Evolutionary conservation across 1,140 invertebrate genomes (phyloP).

Genomic region (Cryptotermes secundus): DNA sequence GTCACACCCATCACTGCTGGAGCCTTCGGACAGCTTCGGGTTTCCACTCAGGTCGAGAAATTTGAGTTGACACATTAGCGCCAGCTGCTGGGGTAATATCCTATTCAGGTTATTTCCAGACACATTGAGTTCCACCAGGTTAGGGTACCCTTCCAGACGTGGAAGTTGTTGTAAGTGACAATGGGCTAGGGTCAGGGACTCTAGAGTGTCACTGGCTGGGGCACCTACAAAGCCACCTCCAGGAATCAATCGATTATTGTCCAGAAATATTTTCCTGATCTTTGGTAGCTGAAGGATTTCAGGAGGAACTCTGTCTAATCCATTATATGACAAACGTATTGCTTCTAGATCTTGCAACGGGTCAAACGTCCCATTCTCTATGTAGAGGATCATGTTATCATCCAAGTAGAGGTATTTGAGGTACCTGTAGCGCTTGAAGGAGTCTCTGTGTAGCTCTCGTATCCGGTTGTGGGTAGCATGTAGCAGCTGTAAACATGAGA

Average conservation of each 20-base stretch:
- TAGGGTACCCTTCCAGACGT: not conserved
- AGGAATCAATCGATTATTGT: not conserved
- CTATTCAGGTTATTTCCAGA: not conserved
- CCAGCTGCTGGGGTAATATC: not conserved
- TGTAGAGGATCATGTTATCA: conserved; percentile 48
- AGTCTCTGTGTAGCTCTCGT: conserved; percentile 45
- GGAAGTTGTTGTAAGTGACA: not conserved
- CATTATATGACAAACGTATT: not conserved
- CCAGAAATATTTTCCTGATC: not conserved
- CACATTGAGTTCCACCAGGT: not conserved
- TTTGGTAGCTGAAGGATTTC: not conserved
- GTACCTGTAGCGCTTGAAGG: conserved; percentile 43
- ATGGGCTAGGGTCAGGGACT: not conserved
- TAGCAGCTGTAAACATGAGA: conserved; percentile 44
- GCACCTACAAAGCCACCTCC: not conserved
- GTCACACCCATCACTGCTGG: not conserved
- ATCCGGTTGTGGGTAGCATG: conserved; percentile 46
- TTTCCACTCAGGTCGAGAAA: not conserved
- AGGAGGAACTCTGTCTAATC: not conserved
- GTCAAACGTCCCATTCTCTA: conserved; percentile 46
- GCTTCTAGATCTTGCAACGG: conserved; percentile 45
- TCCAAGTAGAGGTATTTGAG: conserved; percentile 46
- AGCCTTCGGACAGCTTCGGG: not conserved
- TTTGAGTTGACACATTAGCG: not conserved
- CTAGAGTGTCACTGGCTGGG: not conserved